These are phyloP conservation scores for Meda fulgida DNA, from an alignment of 2,797 vertebrate genomes.

Conservation along the genomic window DNA sequence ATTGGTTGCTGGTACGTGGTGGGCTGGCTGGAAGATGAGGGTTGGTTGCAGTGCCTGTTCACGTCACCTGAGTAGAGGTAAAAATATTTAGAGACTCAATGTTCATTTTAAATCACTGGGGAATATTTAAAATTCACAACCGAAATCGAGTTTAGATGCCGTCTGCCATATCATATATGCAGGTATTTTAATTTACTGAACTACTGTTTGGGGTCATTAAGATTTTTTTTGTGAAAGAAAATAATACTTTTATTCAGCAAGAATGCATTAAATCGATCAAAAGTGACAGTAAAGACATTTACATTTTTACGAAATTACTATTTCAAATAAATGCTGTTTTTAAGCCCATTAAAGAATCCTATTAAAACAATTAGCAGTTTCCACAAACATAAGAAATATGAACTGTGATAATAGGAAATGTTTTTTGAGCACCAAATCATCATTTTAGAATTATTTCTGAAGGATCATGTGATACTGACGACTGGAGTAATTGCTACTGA, in stretches of 20 bases:
- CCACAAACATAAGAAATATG: background rate
- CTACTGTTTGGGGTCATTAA: background rate
- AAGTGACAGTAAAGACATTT: background rate
- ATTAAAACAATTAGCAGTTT: background rate
- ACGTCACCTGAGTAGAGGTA: slow-evolving; percentile 14
- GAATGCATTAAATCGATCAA: background rate
- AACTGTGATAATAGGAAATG: background rate
- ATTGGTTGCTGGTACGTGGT: slow-evolving; percentile 21
- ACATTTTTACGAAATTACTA: background rate
- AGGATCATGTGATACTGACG: background rate
- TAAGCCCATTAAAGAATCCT: background rate
- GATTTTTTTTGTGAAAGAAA: background rate
- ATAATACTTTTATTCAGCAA: background rate
- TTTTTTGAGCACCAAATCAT: background rate
- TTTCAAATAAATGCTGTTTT: background rate
- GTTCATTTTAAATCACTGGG: background rate
- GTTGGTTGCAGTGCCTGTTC: slow-evolving; percentile 28
- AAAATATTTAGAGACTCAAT: background rate
- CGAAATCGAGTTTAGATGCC: background rate
- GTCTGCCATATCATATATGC: background rate
- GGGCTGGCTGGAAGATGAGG: slow-evolving; percentile 34
- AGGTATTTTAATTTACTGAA: background rate
- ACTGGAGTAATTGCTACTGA: background rate
- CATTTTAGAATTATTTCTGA: background rate
- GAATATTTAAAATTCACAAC: background rate